phyloP scores from a whole-genome alignment of 2,888 invertebrate species.

The Arrhopalites spinosus region DNA sequence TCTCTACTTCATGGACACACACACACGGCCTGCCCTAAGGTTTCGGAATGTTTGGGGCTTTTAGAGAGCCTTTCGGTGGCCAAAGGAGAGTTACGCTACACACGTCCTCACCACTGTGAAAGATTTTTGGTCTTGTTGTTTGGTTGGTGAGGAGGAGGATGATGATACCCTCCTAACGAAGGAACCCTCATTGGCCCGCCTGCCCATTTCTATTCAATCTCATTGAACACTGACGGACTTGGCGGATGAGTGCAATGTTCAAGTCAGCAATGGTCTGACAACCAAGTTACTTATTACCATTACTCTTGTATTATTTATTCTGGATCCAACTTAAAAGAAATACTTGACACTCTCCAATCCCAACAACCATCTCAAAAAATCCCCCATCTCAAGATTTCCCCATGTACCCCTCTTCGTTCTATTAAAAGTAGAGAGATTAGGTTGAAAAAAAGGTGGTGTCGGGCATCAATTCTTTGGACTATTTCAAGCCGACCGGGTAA shows the following conservation, averaged over 20 bases:
- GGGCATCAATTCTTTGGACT: background rate
- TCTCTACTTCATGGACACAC: background rate
- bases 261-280: constrained; percentile 6
- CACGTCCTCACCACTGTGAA: background rate
- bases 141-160: no score
- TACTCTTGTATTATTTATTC: background rate
- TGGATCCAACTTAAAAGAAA: background rate
- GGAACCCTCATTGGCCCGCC: background rate
- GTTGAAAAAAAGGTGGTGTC: background rate
- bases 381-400: no score
- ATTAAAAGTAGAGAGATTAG: background rate
- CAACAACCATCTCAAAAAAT: no score
- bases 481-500: constrained; percentile 22
- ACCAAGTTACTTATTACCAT: background rate
- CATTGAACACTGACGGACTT: background rate
- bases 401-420: background rate
- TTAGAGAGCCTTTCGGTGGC: constrained; percentile 25
- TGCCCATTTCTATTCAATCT: constrained; percentile 10
- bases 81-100: constrained; percentile 13
- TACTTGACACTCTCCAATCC: no score
- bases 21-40: constrained; percentile 36
- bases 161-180: background rate
- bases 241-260: background rate
- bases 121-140: no score
- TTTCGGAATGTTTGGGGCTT: constrained; percentile 38